Percentiles rank a stretch among this genome's conserved stretches.
phyloP scores from a whole-genome alignment of 2,113 vertebrate genomes.

The Pseudonaja textilis region DNA sequence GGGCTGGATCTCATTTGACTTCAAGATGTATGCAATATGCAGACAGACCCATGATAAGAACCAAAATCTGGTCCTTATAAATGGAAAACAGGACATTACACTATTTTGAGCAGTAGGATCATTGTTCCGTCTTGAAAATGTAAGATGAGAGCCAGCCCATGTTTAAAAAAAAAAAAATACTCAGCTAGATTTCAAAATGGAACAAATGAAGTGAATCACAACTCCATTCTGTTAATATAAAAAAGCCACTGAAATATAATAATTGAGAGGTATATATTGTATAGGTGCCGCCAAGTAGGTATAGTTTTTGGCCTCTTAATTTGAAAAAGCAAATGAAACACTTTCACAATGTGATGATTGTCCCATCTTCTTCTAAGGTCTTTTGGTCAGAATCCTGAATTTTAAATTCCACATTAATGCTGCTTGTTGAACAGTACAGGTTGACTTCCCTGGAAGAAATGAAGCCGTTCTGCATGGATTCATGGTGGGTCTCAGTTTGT shows the following conservation, averaged over 20 bases:
- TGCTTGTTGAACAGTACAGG: constrained; percentile 59
- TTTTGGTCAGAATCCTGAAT: constrained; percentile 62
- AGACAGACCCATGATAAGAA: not conserved
- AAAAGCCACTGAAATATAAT: not conserved
- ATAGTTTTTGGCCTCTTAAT: constrained; percentile 42
- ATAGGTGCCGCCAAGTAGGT: constrained; percentile 44
- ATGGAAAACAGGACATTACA: not conserved
- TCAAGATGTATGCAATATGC: not conserved
- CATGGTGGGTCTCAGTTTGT: constrained; percentile 80
- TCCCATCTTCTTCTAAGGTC: constrained; percentile 91
- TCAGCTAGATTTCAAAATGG: not conserved
- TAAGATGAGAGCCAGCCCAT: not conserved
- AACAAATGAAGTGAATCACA: not conserved
- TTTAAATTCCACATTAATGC: constrained; percentile 62
- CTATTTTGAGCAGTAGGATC: not conserved
- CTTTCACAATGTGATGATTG: constrained; percentile 90
- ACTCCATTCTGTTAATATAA: not conserved
- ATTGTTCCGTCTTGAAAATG: not conserved
- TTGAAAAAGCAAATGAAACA: constrained; percentile 8
- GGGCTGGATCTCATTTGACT: constrained; percentile 15
- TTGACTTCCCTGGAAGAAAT: constrained; percentile 68
- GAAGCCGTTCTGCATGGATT: constrained; percentile 82
- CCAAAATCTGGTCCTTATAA: not conserved
- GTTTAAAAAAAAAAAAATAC: not conserved
- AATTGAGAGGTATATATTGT: constrained; percentile 54